Percentiles rank a stretch among this genome's conserved stretches.
phyloP scores from a whole-genome alignment of 2,113 vertebrate genomes.

The Caranx melampygus region DNA sequence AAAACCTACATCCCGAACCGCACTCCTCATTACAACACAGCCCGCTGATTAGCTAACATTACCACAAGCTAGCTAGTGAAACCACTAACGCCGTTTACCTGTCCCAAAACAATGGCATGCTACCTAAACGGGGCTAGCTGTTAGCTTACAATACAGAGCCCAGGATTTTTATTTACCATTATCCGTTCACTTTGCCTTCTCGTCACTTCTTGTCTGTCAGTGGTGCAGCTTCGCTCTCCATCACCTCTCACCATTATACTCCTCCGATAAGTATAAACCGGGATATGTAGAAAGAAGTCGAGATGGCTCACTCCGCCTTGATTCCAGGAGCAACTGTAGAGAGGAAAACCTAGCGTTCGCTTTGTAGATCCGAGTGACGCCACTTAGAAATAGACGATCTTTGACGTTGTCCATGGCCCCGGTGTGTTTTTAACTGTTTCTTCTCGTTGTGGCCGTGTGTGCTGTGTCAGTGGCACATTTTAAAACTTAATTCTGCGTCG shows the following conservation, averaged over 20 bases:
- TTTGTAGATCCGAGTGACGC: background rate
- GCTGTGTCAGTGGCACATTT: too few relatives aligned
- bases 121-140: background rate
- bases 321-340: background rate
- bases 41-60: conserved; percentile 38
- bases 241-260: conserved; percentile 28
- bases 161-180: conserved; percentile 28
- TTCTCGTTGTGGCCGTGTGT: too few relatives aligned
- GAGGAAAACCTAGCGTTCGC: fast-evolving
- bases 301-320: conserved; percentile 34
- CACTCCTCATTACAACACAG: conserved; percentile 9
- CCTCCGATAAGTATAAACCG: background rate
- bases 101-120: background rate
- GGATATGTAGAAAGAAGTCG: background rate
- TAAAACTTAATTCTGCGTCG: too few relatives aligned
- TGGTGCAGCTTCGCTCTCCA: conserved; percentile 37
- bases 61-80: conserved; percentile 25
- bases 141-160: fast-evolving
- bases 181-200: conserved; percentile 3
- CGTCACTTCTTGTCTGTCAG: conserved; percentile 11
- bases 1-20: background rate
- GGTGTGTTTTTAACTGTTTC: background rate
- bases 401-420: background rate
- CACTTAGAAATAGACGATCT: conserved; percentile 45
- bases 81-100: background rate